Conservation (phyloP, 2,113 vertebrate genomes). For the Tinamus guttatus region DNA sequence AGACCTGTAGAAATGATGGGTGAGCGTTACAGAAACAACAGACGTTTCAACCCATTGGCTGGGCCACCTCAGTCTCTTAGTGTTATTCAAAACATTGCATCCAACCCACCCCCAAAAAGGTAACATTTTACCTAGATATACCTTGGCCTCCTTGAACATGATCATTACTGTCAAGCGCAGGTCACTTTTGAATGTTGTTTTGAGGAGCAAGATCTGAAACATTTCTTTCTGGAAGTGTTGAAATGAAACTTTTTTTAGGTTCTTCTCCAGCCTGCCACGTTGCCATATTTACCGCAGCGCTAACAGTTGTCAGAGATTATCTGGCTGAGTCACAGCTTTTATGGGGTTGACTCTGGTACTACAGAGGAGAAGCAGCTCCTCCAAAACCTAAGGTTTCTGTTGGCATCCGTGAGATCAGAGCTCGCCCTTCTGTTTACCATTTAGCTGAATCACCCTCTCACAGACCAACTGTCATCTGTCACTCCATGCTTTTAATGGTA, state of each 20-base stretch:
- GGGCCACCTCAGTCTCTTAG: neutral
- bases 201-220: neutral
- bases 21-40: neutral
- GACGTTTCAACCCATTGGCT: neutral
- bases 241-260: constrained; percentile 52
- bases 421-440: constrained; percentile 68
- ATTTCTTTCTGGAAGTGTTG: constrained; percentile 17
- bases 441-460: constrained; percentile 75
- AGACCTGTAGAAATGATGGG: neutral
- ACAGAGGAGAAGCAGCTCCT: constrained; percentile 52
- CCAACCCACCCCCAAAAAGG: neutral
- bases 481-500: constrained; percentile 71
- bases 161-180: neutral
- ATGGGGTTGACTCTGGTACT: constrained; percentile 24
- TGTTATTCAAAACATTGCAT: neutral
- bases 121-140: neutral
- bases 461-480: constrained; percentile 74
- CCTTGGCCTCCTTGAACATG: neutral
- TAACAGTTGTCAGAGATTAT: constrained; percentile 73
- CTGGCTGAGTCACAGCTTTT: constrained; percentile 72
- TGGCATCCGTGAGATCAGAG: constrained; percentile 66
- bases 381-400: constrained; percentile 65
- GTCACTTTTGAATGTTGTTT: neutral
- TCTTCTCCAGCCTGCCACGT: constrained; percentile 50
- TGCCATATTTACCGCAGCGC: constrained; percentile 62